A percentile compares a stretch with the other conserved stretches of the same genome.
These are phyloP conservation scores for Falco novaeseelandiae DNA, from an alignment of 2,797 vertebrate genomes.

Conservation along the genomic window DNA sequence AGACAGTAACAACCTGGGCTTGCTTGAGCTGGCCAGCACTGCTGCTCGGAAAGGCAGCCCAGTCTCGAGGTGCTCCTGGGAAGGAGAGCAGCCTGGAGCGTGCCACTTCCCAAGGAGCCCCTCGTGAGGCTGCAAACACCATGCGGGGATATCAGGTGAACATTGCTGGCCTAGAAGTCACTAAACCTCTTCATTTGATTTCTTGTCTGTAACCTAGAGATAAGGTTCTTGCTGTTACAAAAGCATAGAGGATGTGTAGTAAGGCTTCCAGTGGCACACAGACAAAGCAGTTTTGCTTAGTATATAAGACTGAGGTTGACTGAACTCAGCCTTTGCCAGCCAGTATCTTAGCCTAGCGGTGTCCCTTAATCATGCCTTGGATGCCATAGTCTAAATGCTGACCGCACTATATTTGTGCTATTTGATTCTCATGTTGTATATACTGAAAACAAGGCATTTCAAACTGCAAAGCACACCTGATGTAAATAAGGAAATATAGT, in stretches of 20 bases:
- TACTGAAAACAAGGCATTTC: not conserved
- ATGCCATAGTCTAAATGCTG: not conserved
- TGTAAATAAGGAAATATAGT: not conserved
- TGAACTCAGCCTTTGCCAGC: not conserved
- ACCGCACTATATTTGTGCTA: not conserved
- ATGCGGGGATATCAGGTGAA: fast-evolving
- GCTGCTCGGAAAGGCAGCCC: not conserved
- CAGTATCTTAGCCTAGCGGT: not conserved
- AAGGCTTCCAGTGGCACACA: not conserved
- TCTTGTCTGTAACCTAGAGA: not conserved
- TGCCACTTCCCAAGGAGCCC: not conserved
- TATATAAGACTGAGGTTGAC: not conserved
- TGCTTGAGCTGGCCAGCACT: not conserved
- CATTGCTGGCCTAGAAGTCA: not conserved
- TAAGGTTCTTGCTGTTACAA: not conserved
- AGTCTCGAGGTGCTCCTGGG: fast-evolving
- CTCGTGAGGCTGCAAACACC: not conserved
- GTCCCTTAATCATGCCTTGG: not conserved
- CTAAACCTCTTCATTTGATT: not conserved
- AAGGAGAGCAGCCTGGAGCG: not conserved
- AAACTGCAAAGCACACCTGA: not conserved
- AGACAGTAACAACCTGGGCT: not conserved
- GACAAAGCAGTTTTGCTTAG: not conserved
- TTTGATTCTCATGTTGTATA: not conserved
- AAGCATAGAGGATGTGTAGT: not conserved